Base-by-base conservation (phyloP, 2,113 vertebrate genomes). In the Triplophysa rosa region DNA sequence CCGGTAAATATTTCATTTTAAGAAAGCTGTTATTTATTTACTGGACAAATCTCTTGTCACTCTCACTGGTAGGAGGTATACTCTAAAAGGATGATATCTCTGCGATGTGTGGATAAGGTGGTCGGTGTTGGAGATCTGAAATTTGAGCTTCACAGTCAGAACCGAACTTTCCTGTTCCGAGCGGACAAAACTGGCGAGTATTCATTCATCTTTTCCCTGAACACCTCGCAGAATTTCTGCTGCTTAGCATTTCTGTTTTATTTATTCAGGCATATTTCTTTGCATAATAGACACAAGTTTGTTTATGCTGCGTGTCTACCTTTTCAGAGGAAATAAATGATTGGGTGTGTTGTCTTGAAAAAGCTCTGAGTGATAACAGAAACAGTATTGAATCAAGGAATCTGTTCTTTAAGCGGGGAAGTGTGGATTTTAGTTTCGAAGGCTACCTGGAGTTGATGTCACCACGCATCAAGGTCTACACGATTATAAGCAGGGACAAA, bases 101-200 rank as follows among this genome's bases (percentile, higher is more conserved):
- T 94, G 72, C 79, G 85, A 62, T 90, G 87, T 40, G 92, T 95
- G 67, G 87, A 86, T 59, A 88, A 85, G 0, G 87, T 95, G 1
- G 3, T 87, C 62, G 79, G 83, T 1, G 40, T 87, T 0, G 91
- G 93, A 2, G 93, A 94, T 66, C 91, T 93, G 87, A 93, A 94
- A 66, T 95, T 95, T 4, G 94, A 95, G 85, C 93, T 95, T 17
- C 64, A 92, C 79, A 94, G 94, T 0, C 86, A 90, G 78, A 93
- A 91, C 66, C 88, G 95, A 76, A 93, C 89, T n/a, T 95, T 95
- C 0, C 84, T 90, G 14, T 95, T 95, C 75, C 89, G 94, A 71
- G 93, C 94, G 0, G 92, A 94, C 81, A 94, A 83, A 0, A 93
- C 93, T 0, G 89, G 95, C 94, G 84, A 84, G 90, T 37, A 65